A percentile compares a stretch with the other conserved stretches of the same genome.
Evolutionary conservation across 1,140 invertebrate genomes (phyloP).

Genomic region (Paraescarpia echinospica): DNA sequence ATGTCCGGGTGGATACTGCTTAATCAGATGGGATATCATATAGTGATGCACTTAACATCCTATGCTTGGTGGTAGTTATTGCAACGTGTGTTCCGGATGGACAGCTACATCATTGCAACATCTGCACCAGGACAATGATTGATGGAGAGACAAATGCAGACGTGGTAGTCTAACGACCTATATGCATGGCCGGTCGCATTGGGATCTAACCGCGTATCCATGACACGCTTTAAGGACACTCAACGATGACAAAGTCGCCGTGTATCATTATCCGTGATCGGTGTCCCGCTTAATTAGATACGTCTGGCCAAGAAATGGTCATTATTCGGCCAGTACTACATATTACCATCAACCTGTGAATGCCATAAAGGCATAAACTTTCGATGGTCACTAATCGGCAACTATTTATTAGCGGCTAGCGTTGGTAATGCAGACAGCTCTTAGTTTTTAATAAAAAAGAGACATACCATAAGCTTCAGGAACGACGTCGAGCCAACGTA

Average conservation of each 20-base stretch:
- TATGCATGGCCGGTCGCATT: not conserved
- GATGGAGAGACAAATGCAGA: not conserved
- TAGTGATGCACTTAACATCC: not conserved
- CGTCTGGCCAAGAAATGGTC: not conserved
- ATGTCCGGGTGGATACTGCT: not conserved
- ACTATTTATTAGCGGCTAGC: not conserved
- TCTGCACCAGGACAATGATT: not conserved
- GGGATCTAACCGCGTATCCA: not conserved
- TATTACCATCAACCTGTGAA: not conserved
- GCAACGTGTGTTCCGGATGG: too few relatives aligned
- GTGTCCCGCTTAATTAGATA: not conserved
- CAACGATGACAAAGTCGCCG: not conserved
- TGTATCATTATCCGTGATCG: not conserved
- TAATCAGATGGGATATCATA: not conserved
- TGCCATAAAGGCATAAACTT: not conserved
- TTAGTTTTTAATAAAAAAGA: not conserved
- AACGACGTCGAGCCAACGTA: not conserved
- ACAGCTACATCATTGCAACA: not conserved
- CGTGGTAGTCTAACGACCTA: not conserved
- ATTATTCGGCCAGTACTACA: not conserved
- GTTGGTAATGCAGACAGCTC: not conserved
- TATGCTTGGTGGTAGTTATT: not conserved
- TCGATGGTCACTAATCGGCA: not conserved
- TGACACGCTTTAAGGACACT: not conserved
- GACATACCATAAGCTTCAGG: not conserved